These are phyloP conservation scores for Pampus argenteus DNA, from an alignment of 2,797 vertebrate species.

Conservation along the genomic window DNA sequence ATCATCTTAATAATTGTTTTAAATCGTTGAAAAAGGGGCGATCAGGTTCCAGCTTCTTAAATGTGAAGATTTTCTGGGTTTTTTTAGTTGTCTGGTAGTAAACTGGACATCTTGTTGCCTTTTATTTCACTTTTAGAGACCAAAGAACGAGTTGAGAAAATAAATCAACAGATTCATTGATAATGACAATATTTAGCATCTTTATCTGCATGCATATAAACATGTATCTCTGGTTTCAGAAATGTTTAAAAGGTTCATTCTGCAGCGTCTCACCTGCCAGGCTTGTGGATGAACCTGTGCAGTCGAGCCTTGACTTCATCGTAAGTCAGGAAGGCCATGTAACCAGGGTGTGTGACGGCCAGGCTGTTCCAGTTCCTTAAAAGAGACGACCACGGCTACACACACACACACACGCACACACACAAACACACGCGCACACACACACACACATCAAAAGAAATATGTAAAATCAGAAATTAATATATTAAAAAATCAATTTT, in stretches of 20 bases:
- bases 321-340: conserved; percentile 99
- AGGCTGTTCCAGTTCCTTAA: conserved; percentile 99
- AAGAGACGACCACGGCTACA: conserved; percentile 96
- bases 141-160: no score
- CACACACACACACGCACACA: conserved; percentile 29
- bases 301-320: conserved; percentile 97
- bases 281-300: conserved; percentile 98
- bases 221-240: neutral
- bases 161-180: no score
- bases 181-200: no score
- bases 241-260: neutral
- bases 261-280: conserved; percentile 90
- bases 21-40: no score
- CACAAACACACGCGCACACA: neutral
- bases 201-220: neutral
- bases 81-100: no score
- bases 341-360: conserved; percentile 97
- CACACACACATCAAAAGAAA: neutral
- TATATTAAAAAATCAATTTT: no score
- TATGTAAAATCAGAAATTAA: no score
- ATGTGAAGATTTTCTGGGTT: no score
- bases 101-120: no score
- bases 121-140: no score
- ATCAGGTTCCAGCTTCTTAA: no score
- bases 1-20: no score